Conservation (phyloP, 2,113 vertebrate species). For the Oceanodroma tethys region DNA sequence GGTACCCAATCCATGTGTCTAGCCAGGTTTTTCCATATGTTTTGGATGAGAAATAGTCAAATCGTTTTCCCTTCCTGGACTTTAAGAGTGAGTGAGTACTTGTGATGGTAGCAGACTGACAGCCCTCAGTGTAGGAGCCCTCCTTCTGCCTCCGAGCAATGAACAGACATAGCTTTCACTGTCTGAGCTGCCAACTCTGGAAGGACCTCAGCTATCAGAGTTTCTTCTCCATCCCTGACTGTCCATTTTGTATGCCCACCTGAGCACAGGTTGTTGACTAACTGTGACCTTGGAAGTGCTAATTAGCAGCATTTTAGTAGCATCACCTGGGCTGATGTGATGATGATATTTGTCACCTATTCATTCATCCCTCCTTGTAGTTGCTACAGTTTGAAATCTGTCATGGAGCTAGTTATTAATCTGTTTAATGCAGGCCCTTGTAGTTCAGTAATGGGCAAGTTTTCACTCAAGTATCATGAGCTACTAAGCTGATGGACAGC, state of each 20-base stretch:
- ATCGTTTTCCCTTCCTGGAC: background rate
- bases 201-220: background rate
- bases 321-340: background rate
- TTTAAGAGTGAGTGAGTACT: background rate
- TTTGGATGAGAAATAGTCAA: background rate
- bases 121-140: background rate
- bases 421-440: background rate
- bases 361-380: background rate
- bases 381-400: background rate
- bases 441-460: background rate
- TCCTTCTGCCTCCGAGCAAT: background rate
- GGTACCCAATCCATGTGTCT: background rate
- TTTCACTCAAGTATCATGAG: background rate
- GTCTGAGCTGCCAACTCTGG: background rate
- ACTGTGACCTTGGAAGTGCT: background rate
- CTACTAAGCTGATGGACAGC: background rate
- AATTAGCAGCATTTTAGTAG: background rate
- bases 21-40: background rate
- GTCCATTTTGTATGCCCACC: background rate
- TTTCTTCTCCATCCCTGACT: background rate
- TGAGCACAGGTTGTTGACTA: background rate
- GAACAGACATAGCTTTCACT: background rate
- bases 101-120: background rate
- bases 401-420: background rate
- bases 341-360: background rate